Percentiles rank a stretch among this genome's conserved stretches.
Conservation (phyloP, 2,888 invertebrate species). For the Aleiodes testaceus region DNA sequence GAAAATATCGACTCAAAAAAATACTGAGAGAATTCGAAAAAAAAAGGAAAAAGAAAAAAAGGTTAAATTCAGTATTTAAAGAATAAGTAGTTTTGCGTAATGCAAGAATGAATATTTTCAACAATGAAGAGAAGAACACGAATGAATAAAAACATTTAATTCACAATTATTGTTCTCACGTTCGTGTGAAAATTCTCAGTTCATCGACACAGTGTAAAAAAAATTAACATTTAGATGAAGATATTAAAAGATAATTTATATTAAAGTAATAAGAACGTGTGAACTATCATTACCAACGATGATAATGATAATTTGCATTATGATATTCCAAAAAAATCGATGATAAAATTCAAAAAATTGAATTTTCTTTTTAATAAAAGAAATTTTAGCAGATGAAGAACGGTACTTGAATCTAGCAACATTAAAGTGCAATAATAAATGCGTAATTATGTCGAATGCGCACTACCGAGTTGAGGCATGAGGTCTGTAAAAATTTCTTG, state of each 20-base stretch:
- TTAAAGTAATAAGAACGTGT: background rate
- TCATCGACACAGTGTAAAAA: constrained; percentile 6
- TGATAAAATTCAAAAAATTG: background rate
- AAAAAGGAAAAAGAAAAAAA: too few relatives aligned
- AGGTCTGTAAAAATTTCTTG: background rate
- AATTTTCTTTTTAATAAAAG: background rate
- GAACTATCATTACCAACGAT: background rate
- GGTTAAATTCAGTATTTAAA: too few relatives aligned
- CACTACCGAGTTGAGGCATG: background rate
- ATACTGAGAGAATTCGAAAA: too few relatives aligned
- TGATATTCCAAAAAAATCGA: constrained; percentile 8
- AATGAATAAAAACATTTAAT: constrained; percentile 12
- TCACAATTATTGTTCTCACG: constrained; percentile 16
- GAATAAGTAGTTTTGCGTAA: constrained; percentile 9
- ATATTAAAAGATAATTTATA: background rate
- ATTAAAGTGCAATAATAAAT: constrained; percentile 39
- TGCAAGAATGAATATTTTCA: background rate
- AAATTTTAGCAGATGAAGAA: background rate
- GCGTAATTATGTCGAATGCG: constrained; percentile 35
- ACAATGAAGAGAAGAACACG: constrained; percentile 7
- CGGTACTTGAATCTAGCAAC: constrained; percentile 35
- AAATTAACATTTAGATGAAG: constrained; percentile 11
- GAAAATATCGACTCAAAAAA: too few relatives aligned
- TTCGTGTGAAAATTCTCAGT: constrained; percentile 10
- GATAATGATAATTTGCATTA: background rate